Percentiles rank a stretch among this genome's conserved stretches.
These are phyloP conservation scores for Dilophus febrilis DNA, from an alignment of 2,888 invertebrate genomes.

Conservation along the genomic window DNA sequence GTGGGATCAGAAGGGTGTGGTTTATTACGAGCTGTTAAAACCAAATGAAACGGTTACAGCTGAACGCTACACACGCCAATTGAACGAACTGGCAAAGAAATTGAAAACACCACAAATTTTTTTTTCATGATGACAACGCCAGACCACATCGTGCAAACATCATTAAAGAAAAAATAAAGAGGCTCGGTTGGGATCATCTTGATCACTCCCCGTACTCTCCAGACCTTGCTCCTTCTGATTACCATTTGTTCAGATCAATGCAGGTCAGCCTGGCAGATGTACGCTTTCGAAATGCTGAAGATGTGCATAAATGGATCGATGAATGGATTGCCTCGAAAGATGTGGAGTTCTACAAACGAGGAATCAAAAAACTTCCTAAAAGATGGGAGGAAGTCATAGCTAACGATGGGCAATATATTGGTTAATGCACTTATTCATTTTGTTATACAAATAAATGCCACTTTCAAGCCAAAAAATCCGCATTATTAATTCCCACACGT, in stretches of 20 bases:
- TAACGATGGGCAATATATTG: constrained; percentile 12
- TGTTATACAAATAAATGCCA: constrained; percentile 3
- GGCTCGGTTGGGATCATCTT: constrained; percentile 7
- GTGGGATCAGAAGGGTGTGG: constrained; percentile 7
- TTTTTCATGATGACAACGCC: constrained; percentile 7
- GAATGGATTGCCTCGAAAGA: constrained; percentile 11
- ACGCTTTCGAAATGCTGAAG: constrained; percentile 5
- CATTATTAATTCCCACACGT: too few species aligned
- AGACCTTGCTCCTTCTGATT: constrained; percentile 7
- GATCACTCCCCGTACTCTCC: constrained; percentile 8
- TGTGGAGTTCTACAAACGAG: constrained; percentile 7
- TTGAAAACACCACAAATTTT: constrained; percentile 6
- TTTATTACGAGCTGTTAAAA: constrained; percentile 9
- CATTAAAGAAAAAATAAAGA: constrained; percentile 6
- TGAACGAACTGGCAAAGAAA: constrained; percentile 5
- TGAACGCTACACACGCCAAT: constrained; percentile 4
- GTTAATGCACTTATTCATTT: constrained; percentile 13
- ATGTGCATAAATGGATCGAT: constrained; percentile 7
- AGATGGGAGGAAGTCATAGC: constrained; percentile 10
- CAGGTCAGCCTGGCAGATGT: neutral
- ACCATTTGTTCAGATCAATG: constrained; percentile 1
- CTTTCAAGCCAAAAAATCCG: neutral
- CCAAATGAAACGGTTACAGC: constrained; percentile 10
- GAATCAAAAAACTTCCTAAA: constrained; percentile 10
- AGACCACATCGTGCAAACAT: constrained; percentile 5